Percentiles rank a stretch among this genome's conserved stretches.
Evolutionary conservation across 2,113 vertebrate species (phyloP).

Genomic region (Tapirus terrestris): DNA sequence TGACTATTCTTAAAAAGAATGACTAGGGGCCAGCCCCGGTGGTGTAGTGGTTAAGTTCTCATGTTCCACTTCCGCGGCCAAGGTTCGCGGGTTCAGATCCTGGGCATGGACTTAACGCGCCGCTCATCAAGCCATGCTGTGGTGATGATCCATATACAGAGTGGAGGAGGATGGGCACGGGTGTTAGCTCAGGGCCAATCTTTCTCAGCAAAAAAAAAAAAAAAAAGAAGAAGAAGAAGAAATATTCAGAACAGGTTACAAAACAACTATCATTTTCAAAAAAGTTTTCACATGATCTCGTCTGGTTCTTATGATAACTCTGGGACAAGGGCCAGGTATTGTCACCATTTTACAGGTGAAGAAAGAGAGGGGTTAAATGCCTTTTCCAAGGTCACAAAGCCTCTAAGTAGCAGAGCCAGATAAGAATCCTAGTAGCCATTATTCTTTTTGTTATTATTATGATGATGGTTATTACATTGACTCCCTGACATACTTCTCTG

Average conservation of each 20-base stretch:
- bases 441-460: neutral
- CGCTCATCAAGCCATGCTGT: too few relatives aligned
- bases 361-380: neutral
- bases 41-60: too few relatives aligned
- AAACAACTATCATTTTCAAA: neutral
- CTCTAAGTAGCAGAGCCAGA: neutral
- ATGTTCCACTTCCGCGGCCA: too few relatives aligned
- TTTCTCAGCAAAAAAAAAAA: too few relatives aligned
- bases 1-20: too few relatives aligned
- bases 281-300: neutral
- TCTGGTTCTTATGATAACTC: neutral
- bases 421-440: neutral
- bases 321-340: neutral
- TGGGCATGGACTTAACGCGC: too few relatives aligned
- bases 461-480: neutral
- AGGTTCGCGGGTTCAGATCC: too few relatives aligned
- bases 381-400: neutral
- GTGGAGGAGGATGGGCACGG: too few relatives aligned
- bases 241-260: conserved; percentile 27
- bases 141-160: too few relatives aligned
- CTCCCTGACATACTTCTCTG: neutral
- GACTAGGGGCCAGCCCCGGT: too few relatives aligned
- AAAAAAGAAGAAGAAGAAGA: neutral
- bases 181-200: too few relatives aligned
- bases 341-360: conserved; percentile 4